phyloP scores from a whole-genome alignment of 1,140 invertebrate genomes.

The Pteromalus puparum region DNA sequence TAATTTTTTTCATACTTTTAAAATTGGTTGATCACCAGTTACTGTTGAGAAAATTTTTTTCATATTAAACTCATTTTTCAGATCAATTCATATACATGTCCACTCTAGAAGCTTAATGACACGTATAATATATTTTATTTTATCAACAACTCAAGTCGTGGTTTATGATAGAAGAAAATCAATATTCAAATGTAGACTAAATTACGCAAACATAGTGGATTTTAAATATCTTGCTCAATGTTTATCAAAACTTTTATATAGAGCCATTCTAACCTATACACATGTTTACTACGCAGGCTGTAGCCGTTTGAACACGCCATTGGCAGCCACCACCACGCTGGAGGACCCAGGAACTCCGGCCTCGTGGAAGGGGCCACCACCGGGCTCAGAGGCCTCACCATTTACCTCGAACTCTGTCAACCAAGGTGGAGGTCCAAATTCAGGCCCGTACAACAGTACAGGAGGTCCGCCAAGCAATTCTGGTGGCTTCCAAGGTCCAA shows the following conservation, averaged over 20 bases:
- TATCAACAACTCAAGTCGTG: too few species aligned
- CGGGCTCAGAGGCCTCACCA: constrained; percentile 79
- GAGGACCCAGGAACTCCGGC: constrained; percentile 80
- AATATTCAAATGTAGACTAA: too few species aligned
- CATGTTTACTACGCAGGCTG: constrained; percentile 75
- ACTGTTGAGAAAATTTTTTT: too few species aligned
- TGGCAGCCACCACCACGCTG: constrained; percentile 82
- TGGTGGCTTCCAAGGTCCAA: constrained; percentile 77
- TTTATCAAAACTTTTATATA: background rate
- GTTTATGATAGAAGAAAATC: too few species aligned
- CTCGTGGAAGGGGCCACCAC: constrained; percentile 82
- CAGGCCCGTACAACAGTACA: constrained; percentile 74
- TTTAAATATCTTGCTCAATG: background rate
- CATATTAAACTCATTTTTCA: too few species aligned
- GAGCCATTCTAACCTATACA: constrained; percentile 24
- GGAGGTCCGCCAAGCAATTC: constrained; percentile 77
- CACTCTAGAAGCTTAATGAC: too few species aligned
- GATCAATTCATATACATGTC: too few species aligned
- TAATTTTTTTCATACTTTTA: too few species aligned
- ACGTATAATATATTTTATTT: too few species aligned
- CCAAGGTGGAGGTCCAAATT: constrained; percentile 68
- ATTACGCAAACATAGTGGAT: too few species aligned
- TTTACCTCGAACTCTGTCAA: constrained; percentile 77
- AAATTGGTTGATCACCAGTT: too few species aligned
- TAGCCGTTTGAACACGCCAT: constrained; percentile 80